Conservation (phyloP, 92 coral and sea anemone species). For the Ricordea florida region DNA sequence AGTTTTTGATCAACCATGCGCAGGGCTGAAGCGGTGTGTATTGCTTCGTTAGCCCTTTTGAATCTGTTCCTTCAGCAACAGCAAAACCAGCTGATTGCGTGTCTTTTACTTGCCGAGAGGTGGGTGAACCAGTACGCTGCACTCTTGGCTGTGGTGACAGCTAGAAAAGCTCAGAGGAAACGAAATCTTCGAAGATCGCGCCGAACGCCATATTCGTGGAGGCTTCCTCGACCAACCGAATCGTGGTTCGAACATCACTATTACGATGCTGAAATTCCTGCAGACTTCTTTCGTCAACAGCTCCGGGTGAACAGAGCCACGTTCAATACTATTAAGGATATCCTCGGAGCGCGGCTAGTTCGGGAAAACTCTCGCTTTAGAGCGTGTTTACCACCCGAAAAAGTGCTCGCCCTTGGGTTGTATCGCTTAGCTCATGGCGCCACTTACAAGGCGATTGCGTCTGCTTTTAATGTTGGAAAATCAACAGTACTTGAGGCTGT, state of each 20-base stretch:
- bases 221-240: not conserved
- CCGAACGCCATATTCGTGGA: not conserved
- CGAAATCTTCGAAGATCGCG: no score
- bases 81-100: no score
- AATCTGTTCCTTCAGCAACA: no score
- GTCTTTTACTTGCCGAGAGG: no score
- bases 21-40: no score
- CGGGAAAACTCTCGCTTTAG: not conserved
- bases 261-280: conserved; percentile 23
- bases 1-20: no score
- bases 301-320: not conserved
- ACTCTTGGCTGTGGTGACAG: no score
- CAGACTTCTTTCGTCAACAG: not conserved
- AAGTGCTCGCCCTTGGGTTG: not conserved
- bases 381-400: not conserved
- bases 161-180: no score
- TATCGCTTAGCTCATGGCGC: not conserved
- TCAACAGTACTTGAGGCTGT: not conserved
- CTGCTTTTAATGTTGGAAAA: not conserved
- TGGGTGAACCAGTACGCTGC: no score
- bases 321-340: not conserved
- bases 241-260: conserved; percentile 44
- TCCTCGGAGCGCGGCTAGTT: not conserved
- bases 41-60: no score
- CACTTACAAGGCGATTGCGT: not conserved